Conservation (phyloP, 2,888 invertebrate genomes). For the Cantharis flavilabris region DNA sequence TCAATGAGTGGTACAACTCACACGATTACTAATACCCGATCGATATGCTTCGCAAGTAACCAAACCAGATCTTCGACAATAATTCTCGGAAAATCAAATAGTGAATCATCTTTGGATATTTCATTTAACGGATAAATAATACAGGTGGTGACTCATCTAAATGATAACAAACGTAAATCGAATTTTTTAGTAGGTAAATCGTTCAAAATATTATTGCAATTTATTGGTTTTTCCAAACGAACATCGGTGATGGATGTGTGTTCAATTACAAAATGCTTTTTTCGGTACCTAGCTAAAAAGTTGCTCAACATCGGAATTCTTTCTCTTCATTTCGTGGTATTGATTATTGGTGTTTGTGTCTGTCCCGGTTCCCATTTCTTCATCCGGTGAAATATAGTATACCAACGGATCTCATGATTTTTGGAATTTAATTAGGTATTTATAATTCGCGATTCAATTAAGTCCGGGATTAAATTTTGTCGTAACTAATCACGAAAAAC, state of each 20-base stretch:
- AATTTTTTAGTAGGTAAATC: neutral
- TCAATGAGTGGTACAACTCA: constrained; percentile 2
- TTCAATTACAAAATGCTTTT: neutral
- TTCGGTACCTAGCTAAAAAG: too few species aligned
- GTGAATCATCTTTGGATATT: neutral
- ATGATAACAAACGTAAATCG: neutral
- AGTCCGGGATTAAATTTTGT: too few species aligned
- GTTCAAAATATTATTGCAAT: neutral
- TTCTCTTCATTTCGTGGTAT: too few species aligned
- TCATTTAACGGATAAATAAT: neutral
- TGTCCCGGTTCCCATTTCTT: too few species aligned
- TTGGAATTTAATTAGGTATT: too few species aligned
- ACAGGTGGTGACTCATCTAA: neutral
- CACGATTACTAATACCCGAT: neutral
- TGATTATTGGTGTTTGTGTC: too few species aligned
- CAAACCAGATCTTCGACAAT: neutral
- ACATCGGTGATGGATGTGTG: neutral
- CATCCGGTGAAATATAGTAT: too few species aligned
- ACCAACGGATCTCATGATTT: too few species aligned
- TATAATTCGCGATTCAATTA: too few species aligned
- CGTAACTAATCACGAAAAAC: too few species aligned
- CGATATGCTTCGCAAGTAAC: neutral
- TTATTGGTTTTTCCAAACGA: neutral
- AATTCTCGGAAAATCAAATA: neutral
- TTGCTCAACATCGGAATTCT: too few species aligned